These are phyloP conservation scores for Pseudachorutes palmiensis DNA, from an alignment of 1,140 invertebrate genomes.

Conservation along the genomic window DNA sequence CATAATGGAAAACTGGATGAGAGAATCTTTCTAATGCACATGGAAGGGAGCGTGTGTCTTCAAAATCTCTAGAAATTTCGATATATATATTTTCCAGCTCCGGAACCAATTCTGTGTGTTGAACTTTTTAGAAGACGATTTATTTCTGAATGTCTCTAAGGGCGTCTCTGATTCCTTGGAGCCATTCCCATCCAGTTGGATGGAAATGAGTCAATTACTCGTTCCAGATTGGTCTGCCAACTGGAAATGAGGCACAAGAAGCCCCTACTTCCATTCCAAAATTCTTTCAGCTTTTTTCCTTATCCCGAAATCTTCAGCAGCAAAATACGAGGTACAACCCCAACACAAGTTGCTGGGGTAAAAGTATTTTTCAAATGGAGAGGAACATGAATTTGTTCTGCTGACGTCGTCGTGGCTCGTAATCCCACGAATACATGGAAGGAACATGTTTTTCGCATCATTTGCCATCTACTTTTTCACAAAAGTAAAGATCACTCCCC, in stretches of 20 bases:
- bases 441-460: conserved; percentile 10
- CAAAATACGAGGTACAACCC: too few species aligned
- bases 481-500: neutral
- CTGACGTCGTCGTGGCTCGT: conserved; percentile 1
- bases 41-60: neutral
- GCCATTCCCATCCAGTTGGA: neutral
- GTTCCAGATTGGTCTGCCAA: conserved; percentile 2
- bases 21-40: neutral
- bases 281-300: neutral
- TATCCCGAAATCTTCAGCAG: neutral
- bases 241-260: neutral
- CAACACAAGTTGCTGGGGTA: neutral
- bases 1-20: neutral
- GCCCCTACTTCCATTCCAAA: neutral
- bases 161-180: neutral
- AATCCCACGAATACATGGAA: conserved; percentile 7
- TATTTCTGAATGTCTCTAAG: neutral
- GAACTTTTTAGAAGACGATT: neutral
- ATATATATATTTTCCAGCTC: neutral
- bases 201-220: conserved; percentile 8
- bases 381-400: conserved; percentile 4
- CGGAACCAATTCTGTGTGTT: neutral
- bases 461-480: neutral
- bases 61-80: too few species aligned
- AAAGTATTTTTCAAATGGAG: neutral